These are phyloP conservation scores for Dromiciops gliroides DNA, from an alignment of 2,113 vertebrate genomes.

Conservation along the genomic window DNA sequence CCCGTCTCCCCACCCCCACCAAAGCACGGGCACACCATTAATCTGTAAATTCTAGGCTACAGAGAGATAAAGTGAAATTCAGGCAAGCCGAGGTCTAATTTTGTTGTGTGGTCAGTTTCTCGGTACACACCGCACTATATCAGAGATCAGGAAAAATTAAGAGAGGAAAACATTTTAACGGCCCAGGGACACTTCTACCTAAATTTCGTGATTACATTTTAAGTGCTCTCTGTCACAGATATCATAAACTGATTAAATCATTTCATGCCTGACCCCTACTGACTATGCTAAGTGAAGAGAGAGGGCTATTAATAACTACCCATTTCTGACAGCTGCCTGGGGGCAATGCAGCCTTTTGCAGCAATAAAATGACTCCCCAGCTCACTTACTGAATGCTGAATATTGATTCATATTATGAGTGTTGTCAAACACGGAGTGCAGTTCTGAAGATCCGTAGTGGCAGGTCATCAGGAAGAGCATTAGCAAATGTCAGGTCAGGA, in stretches of 20 bases:
- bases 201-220: constrained; percentile 97
- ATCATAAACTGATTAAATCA: constrained; percentile 97
- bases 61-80: constrained; percentile 43
- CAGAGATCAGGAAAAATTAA: constrained; percentile 85
- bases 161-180: constrained; percentile 87
- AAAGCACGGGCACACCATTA: background rate
- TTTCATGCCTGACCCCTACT: constrained; percentile 95
- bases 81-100: constrained; percentile 15
- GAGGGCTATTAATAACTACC: constrained; percentile 94
- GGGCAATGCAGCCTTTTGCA: constrained; percentile 89
- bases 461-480: constrained; percentile 89
- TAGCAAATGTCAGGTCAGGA: constrained; percentile 89
- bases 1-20: too few species aligned
- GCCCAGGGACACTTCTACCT: constrained; percentile 93
- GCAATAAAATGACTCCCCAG: constrained; percentile 87
- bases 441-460: constrained; percentile 87
- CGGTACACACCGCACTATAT: constrained; percentile 24
- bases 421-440: constrained; percentile 90
- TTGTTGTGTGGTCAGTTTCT: constrained; percentile 53
- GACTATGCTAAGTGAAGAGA: constrained; percentile 91
- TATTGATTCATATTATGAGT: constrained; percentile 93
- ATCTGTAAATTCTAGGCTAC: constrained; percentile 35
- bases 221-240: constrained; percentile 96
- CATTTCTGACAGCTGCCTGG: constrained; percentile 95
- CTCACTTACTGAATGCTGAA: constrained; percentile 91